Conservation (phyloP, 2,888 invertebrate species). For the Andricus quercusramuli region DNA sequence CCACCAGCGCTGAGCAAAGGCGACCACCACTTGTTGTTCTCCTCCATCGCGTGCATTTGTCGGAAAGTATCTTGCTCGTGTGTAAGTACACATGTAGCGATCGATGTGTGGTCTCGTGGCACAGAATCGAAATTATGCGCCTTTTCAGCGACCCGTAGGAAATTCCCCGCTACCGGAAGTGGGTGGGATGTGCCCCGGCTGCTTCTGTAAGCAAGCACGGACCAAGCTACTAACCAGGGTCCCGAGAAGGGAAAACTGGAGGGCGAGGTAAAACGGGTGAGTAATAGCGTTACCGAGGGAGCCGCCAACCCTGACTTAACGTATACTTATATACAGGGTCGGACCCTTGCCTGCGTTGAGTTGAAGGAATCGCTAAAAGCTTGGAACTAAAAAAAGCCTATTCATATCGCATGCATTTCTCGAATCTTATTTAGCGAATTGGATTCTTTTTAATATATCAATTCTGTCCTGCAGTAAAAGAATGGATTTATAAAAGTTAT, state of each 20-base stretch:
- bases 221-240: conserved; percentile 38
- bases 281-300: conserved; percentile 71
- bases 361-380: background rate
- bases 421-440: background rate
- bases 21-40: conserved; percentile 71
- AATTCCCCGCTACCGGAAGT: conserved; percentile 57
- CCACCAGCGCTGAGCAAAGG: background rate
- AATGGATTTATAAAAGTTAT: too few relatives aligned
- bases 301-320: conserved; percentile 62
- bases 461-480: too few relatives aligned
- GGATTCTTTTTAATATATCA: background rate
- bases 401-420: background rate
- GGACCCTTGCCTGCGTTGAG: background rate
- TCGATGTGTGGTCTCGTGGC: conserved; percentile 31
- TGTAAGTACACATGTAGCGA: conserved; percentile 12
- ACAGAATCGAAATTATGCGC: conserved; percentile 61
- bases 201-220: conserved; percentile 44
- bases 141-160: conserved; percentile 59
- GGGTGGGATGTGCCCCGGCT: conserved; percentile 53
- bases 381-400: background rate
- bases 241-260: conserved; percentile 59
- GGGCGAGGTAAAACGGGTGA: conserved; percentile 66
- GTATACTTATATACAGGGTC: background rate
- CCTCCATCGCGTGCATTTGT: conserved; percentile 53
- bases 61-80: conserved; percentile 54